Conservation (phyloP, 2,113 vertebrate genomes). For the Setophaga petechia region DNA sequence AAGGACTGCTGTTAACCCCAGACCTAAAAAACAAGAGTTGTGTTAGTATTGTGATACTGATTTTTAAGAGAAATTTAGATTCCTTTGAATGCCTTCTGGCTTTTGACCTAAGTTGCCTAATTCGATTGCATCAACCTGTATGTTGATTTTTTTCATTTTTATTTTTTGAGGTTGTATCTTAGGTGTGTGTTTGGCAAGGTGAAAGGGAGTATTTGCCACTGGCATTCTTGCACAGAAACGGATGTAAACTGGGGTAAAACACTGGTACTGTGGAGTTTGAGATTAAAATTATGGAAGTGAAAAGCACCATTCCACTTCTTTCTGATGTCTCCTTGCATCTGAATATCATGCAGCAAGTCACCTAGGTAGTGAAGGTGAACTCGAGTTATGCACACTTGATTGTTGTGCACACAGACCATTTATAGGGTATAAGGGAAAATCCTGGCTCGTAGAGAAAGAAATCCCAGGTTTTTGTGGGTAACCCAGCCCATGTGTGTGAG, state of each 20-base stretch:
- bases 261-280: background rate
- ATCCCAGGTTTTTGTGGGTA: fast-evolving
- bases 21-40: background rate
- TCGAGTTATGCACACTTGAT: background rate
- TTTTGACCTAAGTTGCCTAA: background rate
- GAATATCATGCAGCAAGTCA: background rate
- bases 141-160: background rate
- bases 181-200: background rate
- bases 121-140: background rate
- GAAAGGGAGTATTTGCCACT: background rate
- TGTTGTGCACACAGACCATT: too few relatives aligned
- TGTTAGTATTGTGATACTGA: background rate
- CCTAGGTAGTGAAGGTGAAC: background rate
- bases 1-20: background rate
- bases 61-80: background rate
- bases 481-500: background rate
- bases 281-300: background rate
- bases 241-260: background rate
- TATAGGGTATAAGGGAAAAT: background rate
- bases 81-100: background rate
- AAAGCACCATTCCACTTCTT: background rate
- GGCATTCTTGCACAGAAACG: background rate
- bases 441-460: background rate
- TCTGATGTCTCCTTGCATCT: background rate
- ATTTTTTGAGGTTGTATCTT: background rate